phyloP scores from a whole-genome alignment of 2,888 invertebrate genomes.

The Thecocarcelia acutangulata region DNA sequence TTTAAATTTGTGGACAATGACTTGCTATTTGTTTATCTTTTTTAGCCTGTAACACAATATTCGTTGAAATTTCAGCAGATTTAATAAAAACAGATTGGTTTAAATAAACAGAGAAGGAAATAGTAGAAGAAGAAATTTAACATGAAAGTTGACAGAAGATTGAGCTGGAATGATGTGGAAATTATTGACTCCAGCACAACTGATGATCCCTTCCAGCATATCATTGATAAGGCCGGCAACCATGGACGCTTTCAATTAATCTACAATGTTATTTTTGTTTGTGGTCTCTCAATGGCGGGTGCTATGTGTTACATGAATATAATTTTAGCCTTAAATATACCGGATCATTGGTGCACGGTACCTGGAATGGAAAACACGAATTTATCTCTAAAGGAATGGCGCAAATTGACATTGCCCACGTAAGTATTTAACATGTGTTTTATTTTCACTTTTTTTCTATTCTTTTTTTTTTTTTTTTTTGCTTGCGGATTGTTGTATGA shows the following conservation, averaged over 20 bases:
- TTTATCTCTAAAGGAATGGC: slow-evolving; percentile 82
- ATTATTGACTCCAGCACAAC: slow-evolving; percentile 26
- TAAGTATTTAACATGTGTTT: slow-evolving; percentile 74
- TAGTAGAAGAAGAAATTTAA: neutral
- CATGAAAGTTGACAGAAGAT: slow-evolving; percentile 54
- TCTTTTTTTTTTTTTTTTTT: too few species aligned
- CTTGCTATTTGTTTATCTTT: too few species aligned
- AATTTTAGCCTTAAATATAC: slow-evolving; percentile 83
- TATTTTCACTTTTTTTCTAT: neutral
- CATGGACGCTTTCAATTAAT: slow-evolving; percentile 83
- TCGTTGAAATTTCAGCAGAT: neutral
- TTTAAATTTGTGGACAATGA: too few species aligned
- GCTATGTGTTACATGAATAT: slow-evolving; percentile 83
- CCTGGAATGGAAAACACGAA: slow-evolving; percentile 82
- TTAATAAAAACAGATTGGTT: too few species aligned
- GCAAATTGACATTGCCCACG: slow-evolving; percentile 82
- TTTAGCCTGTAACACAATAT: neutral
- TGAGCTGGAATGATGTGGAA: slow-evolving; percentile 46
- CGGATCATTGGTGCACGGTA: slow-evolving; percentile 84
- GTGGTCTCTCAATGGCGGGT: slow-evolving; percentile 81
- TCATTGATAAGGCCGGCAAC: slow-evolving; percentile 83
- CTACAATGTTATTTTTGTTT: slow-evolving; percentile 82
- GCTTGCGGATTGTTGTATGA: neutral
- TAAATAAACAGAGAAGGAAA: neutral
- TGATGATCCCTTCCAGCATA: slow-evolving; percentile 82